A percentile compares a stretch with the other conserved stretches of the same genome.
These are phyloP conservation scores for Heliconius ethilla DNA, from an alignment of 2,888 invertebrate genomes.

Conservation along the genomic window DNA sequence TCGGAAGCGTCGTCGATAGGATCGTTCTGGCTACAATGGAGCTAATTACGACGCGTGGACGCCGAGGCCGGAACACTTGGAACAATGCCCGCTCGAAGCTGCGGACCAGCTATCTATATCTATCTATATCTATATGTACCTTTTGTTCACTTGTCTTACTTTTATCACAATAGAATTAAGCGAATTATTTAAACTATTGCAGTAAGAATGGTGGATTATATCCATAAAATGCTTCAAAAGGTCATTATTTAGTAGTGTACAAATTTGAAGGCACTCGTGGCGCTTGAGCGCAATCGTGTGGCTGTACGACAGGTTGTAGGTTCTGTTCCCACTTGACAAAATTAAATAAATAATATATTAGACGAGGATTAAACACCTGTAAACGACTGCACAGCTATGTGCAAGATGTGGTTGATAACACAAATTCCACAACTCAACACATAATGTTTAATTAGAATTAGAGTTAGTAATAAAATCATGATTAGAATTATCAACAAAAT, in stretches of 20 bases:
- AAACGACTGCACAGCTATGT: not conserved
- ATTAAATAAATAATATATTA: no score
- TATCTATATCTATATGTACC: constrained; percentile 49
- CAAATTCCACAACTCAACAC: not conserved
- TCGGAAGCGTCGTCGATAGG: constrained; percentile 77
- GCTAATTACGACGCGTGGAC: constrained; percentile 72
- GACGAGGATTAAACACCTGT: no score
- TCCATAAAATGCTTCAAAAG: not conserved
- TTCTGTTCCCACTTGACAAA: no score
- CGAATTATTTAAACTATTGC: constrained; percentile 40
- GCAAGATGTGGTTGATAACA: not conserved
- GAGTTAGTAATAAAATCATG: no score
- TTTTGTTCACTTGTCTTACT: constrained; percentile 63
- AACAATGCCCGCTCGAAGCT: constrained; percentile 60
- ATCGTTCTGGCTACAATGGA: constrained; percentile 75
- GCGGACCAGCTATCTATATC: constrained; percentile 55
- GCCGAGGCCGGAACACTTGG: constrained; percentile 60
- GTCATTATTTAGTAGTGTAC: not conserved
- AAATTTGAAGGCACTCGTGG: not conserved
- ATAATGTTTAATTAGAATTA: no score
- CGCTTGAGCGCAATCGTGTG: no score
- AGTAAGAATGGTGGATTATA: constrained; percentile 29
- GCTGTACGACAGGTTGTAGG: no score
- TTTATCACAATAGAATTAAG: constrained; percentile 54
- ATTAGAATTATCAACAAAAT: no score